Conservation (phyloP, 2,113 vertebrate species). For the Oplegnathus fasciatus region DNA sequence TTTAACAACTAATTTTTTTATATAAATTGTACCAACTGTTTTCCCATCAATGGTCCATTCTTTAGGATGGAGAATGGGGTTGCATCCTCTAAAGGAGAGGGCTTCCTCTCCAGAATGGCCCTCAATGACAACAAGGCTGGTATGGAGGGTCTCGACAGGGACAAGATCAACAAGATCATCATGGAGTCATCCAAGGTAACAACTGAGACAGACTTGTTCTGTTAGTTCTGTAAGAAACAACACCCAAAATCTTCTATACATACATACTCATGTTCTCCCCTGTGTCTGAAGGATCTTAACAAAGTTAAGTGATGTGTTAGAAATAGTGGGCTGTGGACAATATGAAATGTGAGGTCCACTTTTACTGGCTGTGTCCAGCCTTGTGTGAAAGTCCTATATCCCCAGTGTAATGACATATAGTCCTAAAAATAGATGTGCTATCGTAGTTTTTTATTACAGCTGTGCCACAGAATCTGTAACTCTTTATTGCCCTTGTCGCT, state of each 20-base stretch:
- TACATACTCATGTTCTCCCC: neutral
- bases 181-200: conserved; percentile 94
- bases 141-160: conserved; percentile 97
- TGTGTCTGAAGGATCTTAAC: neutral
- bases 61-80: conserved; percentile 68
- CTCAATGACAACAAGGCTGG: conserved; percentile 99
- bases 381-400: conserved; percentile 34
- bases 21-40: neutral
- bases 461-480: conserved; percentile 23
- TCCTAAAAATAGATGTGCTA: conserved; percentile 25
- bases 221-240: neutral
- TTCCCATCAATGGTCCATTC: neutral
- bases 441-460: conserved; percentile 12
- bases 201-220: neutral
- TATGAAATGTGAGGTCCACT: conserved; percentile 9
- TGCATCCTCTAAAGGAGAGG: conserved; percentile 72
- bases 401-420: conserved; percentile 9
- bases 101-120: conserved; percentile 91
- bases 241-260: neutral
- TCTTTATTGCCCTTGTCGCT: conserved; percentile 32
- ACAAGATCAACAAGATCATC: conserved; percentile 98
- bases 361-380: conserved; percentile 36
- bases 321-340: neutral
- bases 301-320: neutral
- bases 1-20: neutral